phyloP scores from a whole-genome alignment of 2,888 invertebrate species.

The Eupithecia exiguata region DNA sequence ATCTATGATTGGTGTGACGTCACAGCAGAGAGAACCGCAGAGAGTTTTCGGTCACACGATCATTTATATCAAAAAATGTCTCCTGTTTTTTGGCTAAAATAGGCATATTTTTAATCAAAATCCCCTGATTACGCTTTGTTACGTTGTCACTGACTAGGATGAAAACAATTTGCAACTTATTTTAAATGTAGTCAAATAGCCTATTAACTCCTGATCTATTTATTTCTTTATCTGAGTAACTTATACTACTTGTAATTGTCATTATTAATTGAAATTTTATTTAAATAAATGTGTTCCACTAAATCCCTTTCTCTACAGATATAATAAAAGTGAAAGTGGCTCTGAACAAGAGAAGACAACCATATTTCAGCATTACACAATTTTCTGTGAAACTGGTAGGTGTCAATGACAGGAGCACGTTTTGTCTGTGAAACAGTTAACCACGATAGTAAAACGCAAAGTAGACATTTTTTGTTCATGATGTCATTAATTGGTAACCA shows the following conservation, averaged over 20 bases:
- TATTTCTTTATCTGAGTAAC: not conserved
- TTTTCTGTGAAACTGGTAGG: not conserved
- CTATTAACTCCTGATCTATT: conserved; percentile 4
- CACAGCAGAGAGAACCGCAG: too few relatives aligned
- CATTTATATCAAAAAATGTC: too few relatives aligned
- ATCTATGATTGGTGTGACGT: too few relatives aligned
- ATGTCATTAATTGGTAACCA: conserved; percentile 14
- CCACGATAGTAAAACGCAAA: not conserved
- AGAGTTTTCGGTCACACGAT: too few relatives aligned
- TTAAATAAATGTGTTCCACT: not conserved
- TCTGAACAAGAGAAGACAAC: not conserved
- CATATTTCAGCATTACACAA: not conserved
- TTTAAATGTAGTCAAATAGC: too few relatives aligned
- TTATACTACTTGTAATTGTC: too few relatives aligned
- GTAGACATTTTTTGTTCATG: not conserved
- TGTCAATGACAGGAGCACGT: not conserved
- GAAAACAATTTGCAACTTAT: too few relatives aligned
- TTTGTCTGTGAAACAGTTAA: not conserved
- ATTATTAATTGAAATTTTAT: too few relatives aligned
- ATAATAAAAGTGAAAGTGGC: not conserved
- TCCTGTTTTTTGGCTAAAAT: too few relatives aligned
- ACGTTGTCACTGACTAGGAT: too few relatives aligned
- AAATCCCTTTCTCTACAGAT: not conserved
- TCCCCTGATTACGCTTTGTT: too few relatives aligned
- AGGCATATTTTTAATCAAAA: too few relatives aligned